Evolutionary conservation across 2,888 invertebrate species (phyloP).

Genomic region (Dexiosoma caninum): DNA sequence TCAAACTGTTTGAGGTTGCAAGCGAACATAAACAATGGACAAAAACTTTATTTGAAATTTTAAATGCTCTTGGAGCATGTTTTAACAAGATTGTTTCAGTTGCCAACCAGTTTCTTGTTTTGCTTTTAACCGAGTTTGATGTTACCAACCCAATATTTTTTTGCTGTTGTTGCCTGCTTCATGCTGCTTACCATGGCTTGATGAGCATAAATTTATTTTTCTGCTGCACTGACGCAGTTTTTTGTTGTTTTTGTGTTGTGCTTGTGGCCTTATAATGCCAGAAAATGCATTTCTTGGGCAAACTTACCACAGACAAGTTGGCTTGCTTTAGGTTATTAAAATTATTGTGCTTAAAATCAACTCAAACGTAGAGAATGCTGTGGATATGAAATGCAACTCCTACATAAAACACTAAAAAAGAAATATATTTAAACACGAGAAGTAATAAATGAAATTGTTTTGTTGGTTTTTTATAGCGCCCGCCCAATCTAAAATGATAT

Average conservation of each 20-base stretch:
- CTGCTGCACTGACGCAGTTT: background rate
- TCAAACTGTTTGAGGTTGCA: conserved; percentile 23
- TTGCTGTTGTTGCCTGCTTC: conserved; percentile 10
- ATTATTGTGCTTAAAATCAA: conserved; percentile 11
- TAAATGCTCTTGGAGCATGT: background rate
- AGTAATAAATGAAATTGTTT: background rate
- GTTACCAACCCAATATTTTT: conserved; percentile 37
- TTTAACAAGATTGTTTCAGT: conserved; percentile 1
- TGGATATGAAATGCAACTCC: conserved; percentile 16
- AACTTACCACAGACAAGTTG: conserved; percentile 58
- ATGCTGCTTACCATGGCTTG: background rate
- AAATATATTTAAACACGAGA: background rate
- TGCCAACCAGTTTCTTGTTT: conserved; percentile 11
- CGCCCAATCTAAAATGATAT: background rate
- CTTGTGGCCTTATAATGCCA: background rate
- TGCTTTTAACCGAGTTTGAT: conserved; percentile 14
- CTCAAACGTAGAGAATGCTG: conserved; percentile 19
- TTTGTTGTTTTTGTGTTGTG: background rate
- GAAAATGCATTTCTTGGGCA: conserved; percentile 41
- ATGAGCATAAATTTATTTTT: background rate
- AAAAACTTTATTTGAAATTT: background rate
- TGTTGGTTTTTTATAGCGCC: background rate
- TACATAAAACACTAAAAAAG: background rate
- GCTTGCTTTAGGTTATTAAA: conserved; percentile 40
- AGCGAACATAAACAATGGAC: conserved; percentile 37